Conservation (phyloP, 2,797 vertebrate species). For the Rhyacichthys aspro region DNA sequence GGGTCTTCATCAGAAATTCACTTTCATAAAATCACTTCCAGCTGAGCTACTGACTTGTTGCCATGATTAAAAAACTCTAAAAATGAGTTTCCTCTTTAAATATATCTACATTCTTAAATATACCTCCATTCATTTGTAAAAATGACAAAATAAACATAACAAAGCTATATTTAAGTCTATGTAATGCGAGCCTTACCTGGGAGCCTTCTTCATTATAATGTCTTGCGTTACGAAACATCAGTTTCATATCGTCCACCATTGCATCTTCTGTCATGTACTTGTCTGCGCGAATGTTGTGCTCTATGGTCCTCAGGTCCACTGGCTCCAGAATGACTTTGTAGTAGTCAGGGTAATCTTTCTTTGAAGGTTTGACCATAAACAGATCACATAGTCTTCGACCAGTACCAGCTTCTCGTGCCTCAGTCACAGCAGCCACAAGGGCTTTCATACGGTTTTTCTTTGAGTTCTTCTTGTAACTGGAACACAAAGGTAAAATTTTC, state of each 20-base stretch:
- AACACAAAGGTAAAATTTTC: conserved; percentile 13
- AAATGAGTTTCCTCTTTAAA: neutral
- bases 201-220: conserved; percentile 99
- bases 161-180: too few species aligned
- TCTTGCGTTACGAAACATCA: conserved; percentile 98
- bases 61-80: too few species aligned
- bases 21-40: neutral
- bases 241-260: conserved; percentile 93
- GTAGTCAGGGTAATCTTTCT: conserved; percentile 99
- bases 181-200: conserved; percentile 79
- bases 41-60: neutral
- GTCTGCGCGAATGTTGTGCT: conserved; percentile 92
- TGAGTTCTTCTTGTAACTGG: conserved; percentile 93
- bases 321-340: conserved; percentile 98
- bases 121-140: too few species aligned
- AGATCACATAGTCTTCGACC: conserved; percentile 93
- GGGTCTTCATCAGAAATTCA: neutral
- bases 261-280: conserved; percentile 91
- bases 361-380: conserved; percentile 98
- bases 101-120: too few species aligned
- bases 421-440: conserved; percentile 89
- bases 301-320: conserved; percentile 97
- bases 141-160: too few species aligned
- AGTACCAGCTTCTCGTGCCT: conserved; percentile 86
- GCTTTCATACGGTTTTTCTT: conserved; percentile 95